These are phyloP conservation scores for Chlamydotis undulata DNA, from an alignment of 2,113 vertebrate genomes.

Conservation along the genomic window DNA sequence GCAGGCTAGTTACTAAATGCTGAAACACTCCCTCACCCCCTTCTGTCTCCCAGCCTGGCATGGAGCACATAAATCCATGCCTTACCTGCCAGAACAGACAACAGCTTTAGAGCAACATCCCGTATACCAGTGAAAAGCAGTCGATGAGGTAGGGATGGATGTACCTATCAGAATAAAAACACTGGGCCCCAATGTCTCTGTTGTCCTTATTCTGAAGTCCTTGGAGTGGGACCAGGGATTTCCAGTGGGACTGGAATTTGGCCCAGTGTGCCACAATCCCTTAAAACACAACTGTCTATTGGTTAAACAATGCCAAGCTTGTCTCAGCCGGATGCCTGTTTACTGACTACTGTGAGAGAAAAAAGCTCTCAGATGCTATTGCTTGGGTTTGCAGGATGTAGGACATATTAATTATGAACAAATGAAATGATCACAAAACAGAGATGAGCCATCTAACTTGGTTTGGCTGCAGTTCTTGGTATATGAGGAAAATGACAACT, in stretches of 20 bases:
- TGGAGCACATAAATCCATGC: accelerated
- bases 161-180: background rate
- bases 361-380: conserved; percentile 10
- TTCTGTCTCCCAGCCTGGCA: background rate
- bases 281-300: conserved; percentile 51
- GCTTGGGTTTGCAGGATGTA: conserved; percentile 33
- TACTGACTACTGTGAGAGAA: background rate
- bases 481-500: background rate
- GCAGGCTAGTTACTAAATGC: background rate
- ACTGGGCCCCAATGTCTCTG: accelerated
- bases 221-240: conserved; percentile 18
- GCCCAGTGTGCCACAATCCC: conserved; percentile 34
- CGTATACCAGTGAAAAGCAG: accelerated
- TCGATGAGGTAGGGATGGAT: background rate
- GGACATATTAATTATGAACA: conserved; percentile 38
- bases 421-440: conserved; percentile 11
- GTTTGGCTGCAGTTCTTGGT: conserved; percentile 12
- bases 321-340: conserved; percentile 51
- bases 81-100: background rate
- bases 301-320: conserved; percentile 43
- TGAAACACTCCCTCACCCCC: background rate
- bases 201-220: conserved; percentile 10
- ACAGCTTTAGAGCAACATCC: background rate
- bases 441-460: conserved; percentile 21
- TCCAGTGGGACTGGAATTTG: conserved; percentile 50